phyloP scores from a whole-genome alignment of 2,888 invertebrate species.

The Thera britannica region DNA sequence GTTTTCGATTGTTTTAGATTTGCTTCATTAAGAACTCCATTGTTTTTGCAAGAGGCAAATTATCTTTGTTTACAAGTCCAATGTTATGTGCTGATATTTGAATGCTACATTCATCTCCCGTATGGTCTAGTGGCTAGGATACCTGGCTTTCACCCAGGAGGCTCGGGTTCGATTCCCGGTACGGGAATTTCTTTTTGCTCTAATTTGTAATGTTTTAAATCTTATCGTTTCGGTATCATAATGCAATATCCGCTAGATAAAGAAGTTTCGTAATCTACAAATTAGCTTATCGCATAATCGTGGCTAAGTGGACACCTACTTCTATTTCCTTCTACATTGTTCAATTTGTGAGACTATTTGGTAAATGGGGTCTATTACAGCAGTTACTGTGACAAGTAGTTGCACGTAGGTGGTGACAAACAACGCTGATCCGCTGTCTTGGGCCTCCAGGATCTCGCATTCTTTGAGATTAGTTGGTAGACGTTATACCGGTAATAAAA shows the following conservation, averaged over 20 bases:
- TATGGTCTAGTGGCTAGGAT: slow-evolving; percentile 89
- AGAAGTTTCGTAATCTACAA: slow-evolving; percentile 15
- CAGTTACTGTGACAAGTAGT: slow-evolving; percentile 19
- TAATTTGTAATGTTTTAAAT: neutral
- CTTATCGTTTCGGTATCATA: neutral
- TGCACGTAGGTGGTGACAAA: slow-evolving; percentile 41
- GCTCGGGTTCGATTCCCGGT: slow-evolving; percentile 90
- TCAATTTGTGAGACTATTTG: slow-evolving; percentile 37
- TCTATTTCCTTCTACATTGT: slow-evolving; percentile 24
- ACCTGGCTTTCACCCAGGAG: slow-evolving; percentile 90
- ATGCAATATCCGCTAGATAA: slow-evolving; percentile 10
- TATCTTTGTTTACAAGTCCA: neutral
- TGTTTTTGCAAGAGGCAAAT: neutral
- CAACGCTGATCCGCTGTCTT: slow-evolving; percentile 39
- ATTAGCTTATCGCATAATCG: slow-evolving; percentile 21
- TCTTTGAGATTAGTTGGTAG: slow-evolving; percentile 16
- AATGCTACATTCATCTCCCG: slow-evolving; percentile 62
- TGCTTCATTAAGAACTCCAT: neutral
- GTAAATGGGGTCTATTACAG: slow-evolving; percentile 37
- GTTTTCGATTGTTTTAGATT: slow-evolving; percentile 2
- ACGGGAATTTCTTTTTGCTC: slow-evolving; percentile 75
- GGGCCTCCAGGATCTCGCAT: slow-evolving; percentile 29
- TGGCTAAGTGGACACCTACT: slow-evolving; percentile 28
- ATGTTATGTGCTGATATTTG: slow-evolving; percentile 5
- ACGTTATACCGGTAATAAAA: slow-evolving; percentile 28